These are phyloP conservation scores for Enteromius anoplus DNA, from an alignment of 2,797 vertebrate species.

Conservation along the genomic window DNA sequence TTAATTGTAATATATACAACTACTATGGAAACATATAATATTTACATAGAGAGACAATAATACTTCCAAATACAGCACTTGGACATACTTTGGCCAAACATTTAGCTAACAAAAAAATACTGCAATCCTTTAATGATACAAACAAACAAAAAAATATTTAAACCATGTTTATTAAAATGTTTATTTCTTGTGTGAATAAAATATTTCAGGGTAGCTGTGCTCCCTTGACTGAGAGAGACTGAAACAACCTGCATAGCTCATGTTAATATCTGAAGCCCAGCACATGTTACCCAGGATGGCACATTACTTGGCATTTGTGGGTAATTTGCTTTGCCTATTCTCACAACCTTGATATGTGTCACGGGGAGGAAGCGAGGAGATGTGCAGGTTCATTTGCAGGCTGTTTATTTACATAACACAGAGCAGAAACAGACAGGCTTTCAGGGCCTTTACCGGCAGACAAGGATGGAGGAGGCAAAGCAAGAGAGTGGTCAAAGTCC, in stretches of 20 bases:
- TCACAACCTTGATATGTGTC: conserved; percentile 26
- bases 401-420: too few relatives aligned
- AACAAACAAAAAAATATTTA: neutral
- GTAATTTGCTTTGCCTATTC: conserved; percentile 64
- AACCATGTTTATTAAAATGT: neutral
- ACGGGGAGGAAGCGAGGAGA: too few relatives aligned
- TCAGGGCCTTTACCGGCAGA: too few relatives aligned
- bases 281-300: conserved; percentile 46
- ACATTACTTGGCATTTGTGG: conserved; percentile 49
- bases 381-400: too few relatives aligned
- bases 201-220: neutral
- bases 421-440: too few relatives aligned
- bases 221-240: conserved; percentile 1
- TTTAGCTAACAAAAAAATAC: neutral
- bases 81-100: neutral
- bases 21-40: too few relatives aligned
- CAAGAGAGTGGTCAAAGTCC: too few relatives aligned
- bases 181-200: conserved; percentile 6
- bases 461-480: too few relatives aligned
- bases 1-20: neutral
- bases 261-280: conserved; percentile 60
- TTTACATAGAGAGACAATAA: neutral
- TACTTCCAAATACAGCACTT: neutral
- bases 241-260: conserved; percentile 19
- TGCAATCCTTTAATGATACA: neutral